Evolutionary conservation across 2,797 vertebrate genomes (phyloP).

Genomic region (Toxotes lorentzi): DNA sequence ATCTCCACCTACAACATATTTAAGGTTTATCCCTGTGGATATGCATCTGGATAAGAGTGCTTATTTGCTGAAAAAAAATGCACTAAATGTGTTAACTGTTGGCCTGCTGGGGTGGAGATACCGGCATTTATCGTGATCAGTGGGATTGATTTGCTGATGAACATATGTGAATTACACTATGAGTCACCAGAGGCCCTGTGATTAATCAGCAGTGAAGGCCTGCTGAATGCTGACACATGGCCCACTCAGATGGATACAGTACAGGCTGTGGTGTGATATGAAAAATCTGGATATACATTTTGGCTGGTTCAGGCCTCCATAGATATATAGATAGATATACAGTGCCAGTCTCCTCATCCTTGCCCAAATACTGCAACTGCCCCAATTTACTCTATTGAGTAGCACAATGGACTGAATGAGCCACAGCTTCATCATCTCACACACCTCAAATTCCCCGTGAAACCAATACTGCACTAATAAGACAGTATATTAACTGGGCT

Average conservation of each 20-base stretch:
- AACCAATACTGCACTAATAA: conserved; percentile 21
- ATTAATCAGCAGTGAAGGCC: conserved; percentile 57
- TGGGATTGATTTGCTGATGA: conserved; percentile 53
- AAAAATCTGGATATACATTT: conserved; percentile 12
- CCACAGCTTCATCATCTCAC: conserved; percentile 22
- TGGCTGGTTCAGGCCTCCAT: not conserved
- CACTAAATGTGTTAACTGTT: conserved; percentile 25
- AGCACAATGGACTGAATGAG: conserved; percentile 6
- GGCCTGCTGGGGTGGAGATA: conserved; percentile 27
- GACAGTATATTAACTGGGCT: conserved; percentile 13
- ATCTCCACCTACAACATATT: conserved; percentile 31
- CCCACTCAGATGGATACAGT: conserved; percentile 23
- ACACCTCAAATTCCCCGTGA: conserved; percentile 2
- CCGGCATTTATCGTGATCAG: conserved; percentile 51
- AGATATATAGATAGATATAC: not conserved
- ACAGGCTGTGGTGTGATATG: conserved; percentile 3
- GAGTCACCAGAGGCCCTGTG: conserved; percentile 48
- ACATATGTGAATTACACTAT: conserved; percentile 55
- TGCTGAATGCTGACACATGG: conserved; percentile 47
- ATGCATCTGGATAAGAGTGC: conserved; percentile 11
- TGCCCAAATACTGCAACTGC: conserved; percentile 19
- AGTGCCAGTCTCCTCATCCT: conserved; percentile 8
- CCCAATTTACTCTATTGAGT: conserved; percentile 24
- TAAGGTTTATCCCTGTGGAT: conserved; percentile 26
- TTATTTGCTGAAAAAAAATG: conserved; percentile 29